These are phyloP conservation scores for Diarsia dahlii DNA, from an alignment of 2,888 invertebrate species.

Conservation along the genomic window DNA sequence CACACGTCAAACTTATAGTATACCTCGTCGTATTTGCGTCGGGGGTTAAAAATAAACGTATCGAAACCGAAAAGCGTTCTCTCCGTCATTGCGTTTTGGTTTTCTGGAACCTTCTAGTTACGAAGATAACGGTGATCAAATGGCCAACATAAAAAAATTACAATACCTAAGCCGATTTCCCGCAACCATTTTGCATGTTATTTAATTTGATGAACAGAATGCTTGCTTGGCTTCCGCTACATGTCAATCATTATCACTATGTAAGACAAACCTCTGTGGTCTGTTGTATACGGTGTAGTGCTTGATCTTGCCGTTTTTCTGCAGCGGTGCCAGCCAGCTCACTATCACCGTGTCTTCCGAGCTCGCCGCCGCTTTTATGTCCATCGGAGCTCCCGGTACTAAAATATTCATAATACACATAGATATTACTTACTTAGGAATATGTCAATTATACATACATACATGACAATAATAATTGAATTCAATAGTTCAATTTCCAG, in stretches of 20 bases:
- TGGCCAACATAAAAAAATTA: too few relatives aligned
- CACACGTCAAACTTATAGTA: too few relatives aligned
- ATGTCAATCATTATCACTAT: not conserved
- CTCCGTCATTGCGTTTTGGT: not conserved
- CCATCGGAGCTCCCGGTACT: constrained; percentile 96
- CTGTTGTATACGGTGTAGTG: constrained; percentile 95
- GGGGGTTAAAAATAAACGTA: not conserved
- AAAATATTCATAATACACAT: constrained; percentile 13
- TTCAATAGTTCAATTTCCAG: not conserved
- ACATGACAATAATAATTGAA: not conserved
- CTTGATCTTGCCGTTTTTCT: constrained; percentile 95
- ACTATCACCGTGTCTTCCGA: constrained; percentile 95
- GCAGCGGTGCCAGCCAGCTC: constrained; percentile 95
- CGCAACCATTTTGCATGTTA: too few relatives aligned
- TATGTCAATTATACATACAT: not conserved
- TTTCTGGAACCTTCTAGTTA: not conserved
- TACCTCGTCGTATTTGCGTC: too few relatives aligned
- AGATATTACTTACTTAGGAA: not conserved
- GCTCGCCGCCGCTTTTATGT: constrained; percentile 95
- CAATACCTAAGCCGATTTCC: too few relatives aligned
- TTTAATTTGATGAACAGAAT: not conserved
- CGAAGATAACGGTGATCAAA: too few relatives aligned
- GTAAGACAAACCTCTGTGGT: constrained; percentile 85
- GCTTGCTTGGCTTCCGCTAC: too few relatives aligned
- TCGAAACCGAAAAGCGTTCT: not conserved